Evolutionary conservation across 2,888 invertebrate genomes (phyloP).

Genomic region (Brachypalpus laphriformis): DNA sequence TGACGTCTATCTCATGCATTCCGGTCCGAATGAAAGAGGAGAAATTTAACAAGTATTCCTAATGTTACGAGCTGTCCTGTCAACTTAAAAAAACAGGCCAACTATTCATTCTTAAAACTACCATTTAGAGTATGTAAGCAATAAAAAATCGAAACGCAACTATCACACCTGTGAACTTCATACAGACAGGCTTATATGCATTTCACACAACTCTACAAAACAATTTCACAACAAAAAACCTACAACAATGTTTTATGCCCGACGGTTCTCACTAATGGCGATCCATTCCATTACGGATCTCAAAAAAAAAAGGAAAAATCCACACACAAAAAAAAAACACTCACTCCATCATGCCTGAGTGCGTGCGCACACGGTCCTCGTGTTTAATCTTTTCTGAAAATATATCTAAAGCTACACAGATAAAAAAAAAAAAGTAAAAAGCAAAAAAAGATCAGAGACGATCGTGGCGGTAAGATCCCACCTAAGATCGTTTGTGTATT

Average conservation of each 20-base stretch:
- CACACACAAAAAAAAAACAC: slow-evolving; percentile 6
- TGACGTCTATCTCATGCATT: too few relatives aligned
- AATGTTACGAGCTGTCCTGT: too few relatives aligned
- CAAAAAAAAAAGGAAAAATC: slow-evolving; percentile 12
- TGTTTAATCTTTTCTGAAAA: slow-evolving; percentile 54
- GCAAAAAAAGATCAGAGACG: slow-evolving; percentile 38
- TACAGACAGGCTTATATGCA: neutral
- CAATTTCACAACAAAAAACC: slow-evolving; percentile 16
- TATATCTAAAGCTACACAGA: slow-evolving; percentile 16
- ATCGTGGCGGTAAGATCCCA: slow-evolving; percentile 34
- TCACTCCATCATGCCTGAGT: slow-evolving; percentile 57
- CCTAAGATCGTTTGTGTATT: slow-evolving; percentile 21
- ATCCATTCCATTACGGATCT: slow-evolving; percentile 46
- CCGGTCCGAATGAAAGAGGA: neutral
- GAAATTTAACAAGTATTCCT: too few relatives aligned
- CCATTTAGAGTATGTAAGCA: neutral
- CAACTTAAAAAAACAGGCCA: too few relatives aligned
- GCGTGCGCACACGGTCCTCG: slow-evolving; percentile 53
- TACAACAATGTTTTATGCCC: neutral
- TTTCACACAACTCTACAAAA: slow-evolving; percentile 8
- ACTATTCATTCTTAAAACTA: neutral
- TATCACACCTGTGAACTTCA: neutral
- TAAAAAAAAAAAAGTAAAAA: neutral
- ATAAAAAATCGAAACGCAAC: neutral
- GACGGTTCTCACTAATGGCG: slow-evolving; percentile 32